Percentiles rank a stretch among this genome's conserved stretches.
These are phyloP conservation scores for Thecocarcelia acutangulata DNA, from an alignment of 2,888 invertebrate species.

Conservation along the genomic window DNA sequence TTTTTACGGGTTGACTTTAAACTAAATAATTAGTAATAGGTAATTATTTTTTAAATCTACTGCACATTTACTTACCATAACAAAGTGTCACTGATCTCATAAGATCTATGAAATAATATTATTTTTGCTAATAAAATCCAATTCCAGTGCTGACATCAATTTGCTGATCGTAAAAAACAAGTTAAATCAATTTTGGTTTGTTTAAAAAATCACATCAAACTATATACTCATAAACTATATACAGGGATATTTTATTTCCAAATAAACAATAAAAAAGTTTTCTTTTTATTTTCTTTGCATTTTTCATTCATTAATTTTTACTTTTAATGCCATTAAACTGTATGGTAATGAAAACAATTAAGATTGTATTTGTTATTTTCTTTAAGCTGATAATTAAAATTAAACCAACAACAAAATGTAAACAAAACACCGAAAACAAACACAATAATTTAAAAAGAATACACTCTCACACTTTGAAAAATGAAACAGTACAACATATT, in stretches of 20 bases:
- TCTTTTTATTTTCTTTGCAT: neutral
- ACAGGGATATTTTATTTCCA: conserved; percentile 13
- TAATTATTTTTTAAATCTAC: too few relatives aligned
- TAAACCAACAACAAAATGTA: conserved; percentile 38
- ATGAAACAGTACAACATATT: neutral
- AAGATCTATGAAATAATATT: neutral
- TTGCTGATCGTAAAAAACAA: neutral
- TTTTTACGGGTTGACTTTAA: too few relatives aligned
- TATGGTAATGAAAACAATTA: conserved; percentile 22
- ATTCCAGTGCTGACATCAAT: conserved; percentile 13
- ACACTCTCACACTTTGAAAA: conserved; percentile 5
- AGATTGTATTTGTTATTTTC: conserved; percentile 6
- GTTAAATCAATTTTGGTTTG: neutral
- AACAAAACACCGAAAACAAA: conserved; percentile 22
- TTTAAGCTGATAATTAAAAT: conserved; percentile 1
- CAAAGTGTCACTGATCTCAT: conserved; percentile 9
- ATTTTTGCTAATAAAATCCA: conserved; percentile 26
- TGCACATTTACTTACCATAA: conserved; percentile 49
- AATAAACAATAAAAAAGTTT: conserved; percentile 26
- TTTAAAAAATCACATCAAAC: neutral
- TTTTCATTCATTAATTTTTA: conserved; percentile 18
- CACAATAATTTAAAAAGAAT: conserved; percentile 3
- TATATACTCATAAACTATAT: neutral
- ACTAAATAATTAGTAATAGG: too few relatives aligned
- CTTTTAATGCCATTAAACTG: conserved; percentile 11